phyloP scores from a whole-genome alignment of 2,888 invertebrate genomes.

The Bellardia bayeri region DNA sequence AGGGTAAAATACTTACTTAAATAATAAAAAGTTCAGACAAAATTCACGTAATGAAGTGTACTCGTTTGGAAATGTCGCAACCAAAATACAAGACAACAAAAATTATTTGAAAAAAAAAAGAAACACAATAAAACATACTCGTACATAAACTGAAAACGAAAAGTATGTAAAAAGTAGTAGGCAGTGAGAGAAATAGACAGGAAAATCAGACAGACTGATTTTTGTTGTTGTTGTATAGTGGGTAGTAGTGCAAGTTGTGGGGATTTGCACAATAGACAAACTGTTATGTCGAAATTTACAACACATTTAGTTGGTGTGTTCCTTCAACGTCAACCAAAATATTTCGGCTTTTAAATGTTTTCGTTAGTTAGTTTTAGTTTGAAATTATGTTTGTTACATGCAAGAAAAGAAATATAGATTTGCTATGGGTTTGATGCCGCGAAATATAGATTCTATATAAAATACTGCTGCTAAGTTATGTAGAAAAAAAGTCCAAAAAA shows the following conservation, averaged over 20 bases:
- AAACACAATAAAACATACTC: background rate
- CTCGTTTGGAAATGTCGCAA: constrained; percentile 73
- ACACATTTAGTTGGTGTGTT: constrained; percentile 61
- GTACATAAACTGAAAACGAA: background rate
- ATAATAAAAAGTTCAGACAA: constrained; percentile 42
- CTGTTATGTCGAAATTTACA: constrained; percentile 68
- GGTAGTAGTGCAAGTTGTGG: constrained; percentile 36
- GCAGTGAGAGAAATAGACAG: constrained; percentile 57
- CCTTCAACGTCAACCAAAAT: constrained; percentile 59
- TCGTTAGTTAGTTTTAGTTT: background rate
- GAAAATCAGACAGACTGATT: constrained; percentile 49
- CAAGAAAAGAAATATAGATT: no score
- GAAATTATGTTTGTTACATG: background rate
- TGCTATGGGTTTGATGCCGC: no score
- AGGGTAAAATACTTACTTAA: constrained; percentile 57
- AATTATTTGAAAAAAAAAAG: background rate
- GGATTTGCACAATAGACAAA: constrained; percentile 61
- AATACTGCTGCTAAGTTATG: no score
- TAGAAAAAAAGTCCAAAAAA: background rate
- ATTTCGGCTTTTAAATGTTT: background rate
- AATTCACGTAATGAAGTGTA: constrained; percentile 71
- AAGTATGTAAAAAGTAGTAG: constrained; percentile 39
- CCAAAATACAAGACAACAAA: constrained; percentile 52
- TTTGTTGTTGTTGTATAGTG: constrained; percentile 12
- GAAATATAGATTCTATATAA: no score